Conservation (phyloP, 2,113 vertebrate genomes). For the Oriolus oriolus region DNA sequence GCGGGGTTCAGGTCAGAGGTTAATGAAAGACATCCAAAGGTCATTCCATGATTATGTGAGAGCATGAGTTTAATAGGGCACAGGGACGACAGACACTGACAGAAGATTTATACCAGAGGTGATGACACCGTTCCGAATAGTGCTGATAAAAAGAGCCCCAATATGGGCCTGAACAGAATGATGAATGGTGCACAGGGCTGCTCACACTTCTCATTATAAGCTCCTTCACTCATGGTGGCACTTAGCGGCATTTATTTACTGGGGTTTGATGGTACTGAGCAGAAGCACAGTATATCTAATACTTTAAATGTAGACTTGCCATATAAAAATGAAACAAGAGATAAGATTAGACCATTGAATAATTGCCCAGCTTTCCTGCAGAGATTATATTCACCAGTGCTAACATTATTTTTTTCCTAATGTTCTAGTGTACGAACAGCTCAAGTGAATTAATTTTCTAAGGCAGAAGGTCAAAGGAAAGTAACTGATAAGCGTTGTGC, state of each 20-base stretch:
- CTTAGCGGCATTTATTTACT: conserved; percentile 79
- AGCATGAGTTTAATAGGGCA: conserved; percentile 85
- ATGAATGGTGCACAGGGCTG: conserved; percentile 84
- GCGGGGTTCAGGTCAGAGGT: conserved; percentile 85
- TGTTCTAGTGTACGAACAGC: conserved; percentile 64
- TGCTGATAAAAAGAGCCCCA: conserved; percentile 92
- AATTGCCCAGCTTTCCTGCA: conserved; percentile 75
- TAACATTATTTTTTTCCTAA: conserved; percentile 75
- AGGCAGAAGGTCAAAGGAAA: conserved; percentile 77
- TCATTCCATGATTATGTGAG: conserved; percentile 85
- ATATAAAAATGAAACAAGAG: conserved; percentile 82
- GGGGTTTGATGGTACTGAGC: conserved; percentile 62
- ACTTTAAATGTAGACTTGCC: conserved; percentile 73
- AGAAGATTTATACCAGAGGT: conserved; percentile 91
- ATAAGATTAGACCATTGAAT: conserved; percentile 78
- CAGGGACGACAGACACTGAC: conserved; percentile 77
- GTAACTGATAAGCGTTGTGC: conserved; percentile 76
- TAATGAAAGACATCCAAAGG: conserved; percentile 93
- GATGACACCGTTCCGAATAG: conserved; percentile 89
- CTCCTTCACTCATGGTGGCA: conserved; percentile 82
- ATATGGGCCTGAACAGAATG: conserved; percentile 83
- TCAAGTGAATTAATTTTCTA: conserved; percentile 80
- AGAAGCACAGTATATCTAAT: conserved; percentile 72
- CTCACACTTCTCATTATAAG: conserved; percentile 90
- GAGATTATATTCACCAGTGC: conserved; percentile 77